phyloP scores from a whole-genome alignment of 2,113 vertebrate genomes.

The Malaclemys terrapin region DNA sequence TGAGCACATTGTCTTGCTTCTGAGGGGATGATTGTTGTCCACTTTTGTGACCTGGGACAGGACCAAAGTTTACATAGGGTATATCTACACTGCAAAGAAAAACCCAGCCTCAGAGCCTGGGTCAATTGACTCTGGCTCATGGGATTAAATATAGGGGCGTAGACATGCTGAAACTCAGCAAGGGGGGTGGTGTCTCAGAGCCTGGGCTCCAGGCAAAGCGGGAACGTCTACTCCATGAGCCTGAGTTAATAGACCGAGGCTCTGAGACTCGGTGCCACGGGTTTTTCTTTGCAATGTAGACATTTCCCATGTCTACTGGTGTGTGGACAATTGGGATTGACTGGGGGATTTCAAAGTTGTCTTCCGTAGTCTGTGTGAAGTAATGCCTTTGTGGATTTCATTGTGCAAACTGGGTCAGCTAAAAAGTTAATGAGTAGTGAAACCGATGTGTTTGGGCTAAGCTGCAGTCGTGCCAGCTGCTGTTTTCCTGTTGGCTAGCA shows the following conservation, averaged over 20 bases:
- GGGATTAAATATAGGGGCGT: neutral
- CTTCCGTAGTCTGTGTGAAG: neutral
- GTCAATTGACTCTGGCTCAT: neutral
- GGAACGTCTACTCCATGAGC: neutral
- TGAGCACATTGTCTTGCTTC: neutral
- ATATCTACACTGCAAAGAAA: neutral
- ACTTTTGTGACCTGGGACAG: neutral
- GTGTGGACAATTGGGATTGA: neutral
- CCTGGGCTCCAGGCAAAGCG: neutral
- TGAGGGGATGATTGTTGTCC: neutral
- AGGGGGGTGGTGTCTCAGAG: neutral
- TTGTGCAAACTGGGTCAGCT: neutral
- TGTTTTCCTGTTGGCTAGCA: slow-evolving; percentile 1
- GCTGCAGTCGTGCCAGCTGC: neutral
- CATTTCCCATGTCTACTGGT: neutral
- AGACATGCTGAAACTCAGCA: neutral
- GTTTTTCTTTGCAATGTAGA: neutral
- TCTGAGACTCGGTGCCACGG: neutral
- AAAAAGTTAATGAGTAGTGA: neutral
- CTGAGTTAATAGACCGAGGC: neutral
- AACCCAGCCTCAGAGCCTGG: neutral
- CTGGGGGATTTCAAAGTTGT: neutral
- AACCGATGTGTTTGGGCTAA: neutral
- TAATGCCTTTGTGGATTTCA: neutral
- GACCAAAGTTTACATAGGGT: neutral